Percentiles rank a stretch among this genome's conserved stretches.
Evolutionary conservation across 2,888 invertebrate species (phyloP).

Genomic region (Melieria omissa): DNA sequence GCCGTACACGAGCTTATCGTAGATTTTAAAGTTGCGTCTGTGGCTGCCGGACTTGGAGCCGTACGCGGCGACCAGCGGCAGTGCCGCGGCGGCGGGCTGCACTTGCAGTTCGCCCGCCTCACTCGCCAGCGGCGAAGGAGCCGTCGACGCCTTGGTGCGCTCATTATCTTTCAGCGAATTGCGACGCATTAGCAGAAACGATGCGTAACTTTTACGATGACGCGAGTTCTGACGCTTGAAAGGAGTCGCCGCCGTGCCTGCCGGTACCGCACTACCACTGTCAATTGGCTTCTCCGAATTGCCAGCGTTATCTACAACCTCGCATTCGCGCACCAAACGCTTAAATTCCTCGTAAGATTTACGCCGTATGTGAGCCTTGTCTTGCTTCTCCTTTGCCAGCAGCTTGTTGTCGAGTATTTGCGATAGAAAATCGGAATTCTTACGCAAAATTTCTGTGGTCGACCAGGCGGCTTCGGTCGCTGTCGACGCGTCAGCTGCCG

Average conservation of each 20-base stretch:
- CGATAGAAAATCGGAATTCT: slow-evolving; percentile 65
- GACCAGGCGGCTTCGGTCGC: not conserved
- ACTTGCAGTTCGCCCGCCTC: not conserved
- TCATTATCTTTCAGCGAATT: slow-evolving; percentile 52
- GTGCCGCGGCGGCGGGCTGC: not conserved
- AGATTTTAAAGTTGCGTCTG: slow-evolving; percentile 65
- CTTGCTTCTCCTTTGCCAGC: slow-evolving; percentile 58
- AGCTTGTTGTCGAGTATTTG: slow-evolving; percentile 64
- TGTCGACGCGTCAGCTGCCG: slow-evolving; percentile 12
- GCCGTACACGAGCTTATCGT: slow-evolving; percentile 66
- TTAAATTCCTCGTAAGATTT: slow-evolving; percentile 68
- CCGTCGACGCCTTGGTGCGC: slow-evolving; percentile 25
- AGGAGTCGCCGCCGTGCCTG: slow-evolving; percentile 42
- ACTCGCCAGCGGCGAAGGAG: not conserved
- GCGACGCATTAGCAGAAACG: slow-evolving; percentile 55
- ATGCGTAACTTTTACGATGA: slow-evolving; percentile 61
- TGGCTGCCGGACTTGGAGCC: slow-evolving; percentile 50
- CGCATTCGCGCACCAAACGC: slow-evolving; percentile 63
- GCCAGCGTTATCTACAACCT: slow-evolving; percentile 43
- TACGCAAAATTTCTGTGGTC: slow-evolving; percentile 62
- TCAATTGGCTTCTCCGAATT: slow-evolving; percentile 3
- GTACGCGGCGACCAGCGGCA: slow-evolving; percentile 39
- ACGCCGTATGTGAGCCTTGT: slow-evolving; percentile 64
- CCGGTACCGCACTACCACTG: slow-evolving; percentile 32
- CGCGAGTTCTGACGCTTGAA: slow-evolving; percentile 64